phyloP scores from a whole-genome alignment of 2,888 invertebrate species.

The Latrodectus elegans region DNA sequence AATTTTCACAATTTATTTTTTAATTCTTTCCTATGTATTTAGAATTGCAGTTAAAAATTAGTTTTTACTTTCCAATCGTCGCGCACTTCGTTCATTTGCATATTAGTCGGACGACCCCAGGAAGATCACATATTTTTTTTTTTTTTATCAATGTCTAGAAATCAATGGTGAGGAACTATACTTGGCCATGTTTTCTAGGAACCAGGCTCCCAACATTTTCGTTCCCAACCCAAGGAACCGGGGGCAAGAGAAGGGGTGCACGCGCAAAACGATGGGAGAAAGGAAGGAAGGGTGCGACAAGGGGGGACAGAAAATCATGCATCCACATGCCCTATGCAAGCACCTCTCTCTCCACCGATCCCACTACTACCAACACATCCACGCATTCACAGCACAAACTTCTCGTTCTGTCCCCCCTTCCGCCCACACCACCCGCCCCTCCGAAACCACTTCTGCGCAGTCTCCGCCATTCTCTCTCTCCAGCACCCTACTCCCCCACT shows the following conservation, averaged over 20 bases:
- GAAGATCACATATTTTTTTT: background rate
- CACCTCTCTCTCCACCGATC: slow-evolving; percentile 18
- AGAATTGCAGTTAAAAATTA: no score
- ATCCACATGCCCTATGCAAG: slow-evolving; percentile 66
- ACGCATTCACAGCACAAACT: slow-evolving; percentile 57
- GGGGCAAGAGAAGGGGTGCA: slow-evolving; percentile 13
- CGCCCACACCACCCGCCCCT: slow-evolving; percentile 13
- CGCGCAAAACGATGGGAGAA: slow-evolving; percentile 34
- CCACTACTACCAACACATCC: slow-evolving; percentile 43
- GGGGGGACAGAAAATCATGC: slow-evolving; percentile 60
- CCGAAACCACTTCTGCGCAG: slow-evolving; percentile 4
- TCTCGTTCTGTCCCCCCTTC: slow-evolving; percentile 44
- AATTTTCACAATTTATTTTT: no score
- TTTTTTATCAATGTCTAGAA: slow-evolving; percentile 51
- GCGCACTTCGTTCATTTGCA: slow-evolving; percentile 1
- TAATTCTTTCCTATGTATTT: no score
- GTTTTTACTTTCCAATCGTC: background rate
- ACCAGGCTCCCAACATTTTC: slow-evolving; percentile 63
- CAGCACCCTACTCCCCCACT: background rate
- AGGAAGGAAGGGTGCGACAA: slow-evolving; percentile 1
- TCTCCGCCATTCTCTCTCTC: slow-evolving; percentile 6
- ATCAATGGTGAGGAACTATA: slow-evolving; percentile 59
- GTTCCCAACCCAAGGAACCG: slow-evolving; percentile 36
- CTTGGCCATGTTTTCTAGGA: slow-evolving; percentile 59
- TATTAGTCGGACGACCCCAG: slow-evolving; percentile 29